Evolutionary conservation across 2,113 vertebrate species (phyloP), one percentile per base, ranked within the genome.

Genomic region (Carlito syrichta): DNA sequence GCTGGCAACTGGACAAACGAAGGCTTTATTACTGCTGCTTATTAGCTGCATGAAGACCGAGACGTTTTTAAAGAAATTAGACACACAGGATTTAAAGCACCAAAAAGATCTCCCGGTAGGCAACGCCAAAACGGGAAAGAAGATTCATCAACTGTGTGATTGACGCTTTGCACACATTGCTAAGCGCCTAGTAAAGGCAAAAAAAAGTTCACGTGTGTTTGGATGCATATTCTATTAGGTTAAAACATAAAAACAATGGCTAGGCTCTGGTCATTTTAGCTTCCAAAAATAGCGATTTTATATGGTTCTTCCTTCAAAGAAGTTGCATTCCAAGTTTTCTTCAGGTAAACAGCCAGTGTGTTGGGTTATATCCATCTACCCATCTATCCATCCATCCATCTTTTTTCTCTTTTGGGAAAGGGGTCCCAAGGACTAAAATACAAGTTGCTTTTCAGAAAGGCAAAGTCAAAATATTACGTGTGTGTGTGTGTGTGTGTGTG

Each of bases 1-100:
- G 95, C 2, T 98, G 98, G 98, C 98, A 97, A 98, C 82, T 85
- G 97, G 97, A 98, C 97, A 98, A 97, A 98, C 45, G 43, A 94
- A 76, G 60, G 77, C 95, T 96, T 96, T 95, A 95, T 97, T 92
- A 96, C 87, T 96, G 92, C 88, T 88, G 98, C 97, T 98, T 98
- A 98, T 96, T 98, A 97, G 97, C 97, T 96, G 96, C 96, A 97
- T 90, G 98, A 97, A 97, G 97, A 98, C 96, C 45, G 94, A 97
- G 96, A 87, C 50, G 97, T 97, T 97, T 96, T 98, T 97, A 98
- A 98, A 98, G 97, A 97, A 97, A 97, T 97, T 86, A 94, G 98
- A 89, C 94, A 91, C 86, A 95, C 88, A 96, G 95, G 88, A 95
- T 97, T 98, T 97, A 95, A 97, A 98, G 96, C 63, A 94, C 88